Conservation (phyloP, 2,113 vertebrate species). For the Gnathonemus longibarbis region DNA sequence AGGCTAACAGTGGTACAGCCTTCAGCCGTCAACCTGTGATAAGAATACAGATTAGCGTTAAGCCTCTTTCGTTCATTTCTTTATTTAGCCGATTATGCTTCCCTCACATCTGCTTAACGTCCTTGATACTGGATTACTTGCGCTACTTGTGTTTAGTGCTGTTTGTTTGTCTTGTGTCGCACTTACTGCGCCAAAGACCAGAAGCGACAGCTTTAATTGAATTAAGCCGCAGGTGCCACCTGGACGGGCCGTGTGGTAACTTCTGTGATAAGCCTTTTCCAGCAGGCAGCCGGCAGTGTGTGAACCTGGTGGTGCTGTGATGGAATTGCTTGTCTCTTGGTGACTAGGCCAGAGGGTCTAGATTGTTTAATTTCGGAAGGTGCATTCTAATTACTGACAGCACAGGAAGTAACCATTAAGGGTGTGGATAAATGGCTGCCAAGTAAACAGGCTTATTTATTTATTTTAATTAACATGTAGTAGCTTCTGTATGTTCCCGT, state of each 20-base stretch:
- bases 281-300: slow-evolving; percentile 22
- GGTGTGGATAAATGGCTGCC: neutral
- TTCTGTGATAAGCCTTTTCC: neutral
- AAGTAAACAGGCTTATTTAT: neutral
- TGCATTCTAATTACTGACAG: neutral
- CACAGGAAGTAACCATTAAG: neutral
- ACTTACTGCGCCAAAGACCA: neutral
- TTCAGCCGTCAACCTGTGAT: neutral
- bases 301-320: slow-evolving; percentile 16
- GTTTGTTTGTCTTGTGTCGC: neutral
- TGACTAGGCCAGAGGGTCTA: slow-evolving; percentile 34
- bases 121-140: neutral
- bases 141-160: neutral
- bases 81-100: slow-evolving; percentile 1
- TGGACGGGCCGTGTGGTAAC: neutral
- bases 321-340: slow-evolving; percentile 35
- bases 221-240: neutral
- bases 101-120: neutral
- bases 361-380: neutral
- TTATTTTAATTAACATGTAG: neutral
- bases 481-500: neutral
- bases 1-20: neutral
- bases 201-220: neutral
- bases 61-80: neutral
- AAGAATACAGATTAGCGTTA: slow-evolving; percentile 1